Evolutionary conservation across 2,113 vertebrate species (phyloP).

Genomic region (Phrynosoma blainvillii): DNA sequence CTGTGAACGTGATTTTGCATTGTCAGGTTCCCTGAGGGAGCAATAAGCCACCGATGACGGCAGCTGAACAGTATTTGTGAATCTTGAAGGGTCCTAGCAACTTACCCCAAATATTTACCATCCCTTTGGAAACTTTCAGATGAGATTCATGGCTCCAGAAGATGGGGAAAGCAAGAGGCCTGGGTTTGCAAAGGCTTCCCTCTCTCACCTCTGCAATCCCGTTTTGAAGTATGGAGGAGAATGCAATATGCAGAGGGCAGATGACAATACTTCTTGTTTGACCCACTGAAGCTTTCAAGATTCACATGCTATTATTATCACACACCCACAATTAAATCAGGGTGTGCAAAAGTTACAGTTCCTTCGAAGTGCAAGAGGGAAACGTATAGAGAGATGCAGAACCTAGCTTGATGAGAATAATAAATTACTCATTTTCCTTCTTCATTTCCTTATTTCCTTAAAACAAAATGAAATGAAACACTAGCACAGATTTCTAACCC

Average conservation of each 20-base stretch:
- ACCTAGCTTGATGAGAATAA: background rate
- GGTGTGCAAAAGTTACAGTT: background rate
- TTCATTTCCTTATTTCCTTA: background rate
- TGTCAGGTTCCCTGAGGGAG: background rate
- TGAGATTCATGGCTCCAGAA: constrained; percentile 8
- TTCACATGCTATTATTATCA: background rate
- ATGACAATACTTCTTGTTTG: background rate
- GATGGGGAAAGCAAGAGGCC: background rate
- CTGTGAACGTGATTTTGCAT: background rate
- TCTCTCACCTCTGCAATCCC: background rate
- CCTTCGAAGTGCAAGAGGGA: no score
- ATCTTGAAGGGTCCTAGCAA: background rate
- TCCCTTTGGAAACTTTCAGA: background rate
- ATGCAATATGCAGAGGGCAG: background rate
- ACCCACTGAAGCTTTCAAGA: background rate
- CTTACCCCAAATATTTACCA: accelerated
- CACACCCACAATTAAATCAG: background rate
- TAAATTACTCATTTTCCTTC: background rate
- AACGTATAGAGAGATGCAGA: background rate
- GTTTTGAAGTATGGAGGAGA: background rate
- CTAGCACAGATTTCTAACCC: background rate
- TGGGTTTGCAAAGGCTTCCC: background rate
- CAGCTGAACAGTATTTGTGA: constrained; percentile 6
- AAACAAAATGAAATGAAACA: background rate
- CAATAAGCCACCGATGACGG: background rate